Evolutionary conservation across 2,113 vertebrate genomes (phyloP).

Genomic region (Stigmatopora nigra): DNA sequence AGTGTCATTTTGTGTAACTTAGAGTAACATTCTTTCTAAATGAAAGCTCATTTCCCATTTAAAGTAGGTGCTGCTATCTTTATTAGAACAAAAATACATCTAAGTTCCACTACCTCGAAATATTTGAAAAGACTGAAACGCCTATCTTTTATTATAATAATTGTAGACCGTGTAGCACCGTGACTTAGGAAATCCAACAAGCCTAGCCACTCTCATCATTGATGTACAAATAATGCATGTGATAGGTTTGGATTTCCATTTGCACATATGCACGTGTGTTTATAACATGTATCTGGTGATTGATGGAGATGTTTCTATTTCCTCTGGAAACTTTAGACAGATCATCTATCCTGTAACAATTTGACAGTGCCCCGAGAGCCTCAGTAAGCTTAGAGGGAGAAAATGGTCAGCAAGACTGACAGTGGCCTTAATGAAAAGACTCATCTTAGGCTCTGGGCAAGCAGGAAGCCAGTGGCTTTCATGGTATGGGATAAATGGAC

Average conservation of each 20-base stretch:
- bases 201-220: constrained; percentile 1
- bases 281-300: constrained; percentile 53
- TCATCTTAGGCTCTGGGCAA: constrained; percentile 46
- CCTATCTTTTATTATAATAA: not conserved
- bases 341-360: constrained; percentile 74
- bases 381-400: constrained; percentile 35
- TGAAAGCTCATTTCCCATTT: not conserved
- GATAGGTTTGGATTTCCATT: constrained; percentile 26
- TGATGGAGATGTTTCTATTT: constrained; percentile 73
- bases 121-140: not conserved
- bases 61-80: not conserved
- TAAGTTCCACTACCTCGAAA: not conserved
- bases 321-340: constrained; percentile 64
- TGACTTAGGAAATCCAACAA: constrained; percentile 41
- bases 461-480: constrained; percentile 33
- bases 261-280: constrained; percentile 24
- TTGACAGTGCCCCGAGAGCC: constrained; percentile 60
- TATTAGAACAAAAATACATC: not conserved
- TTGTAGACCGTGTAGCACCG: constrained; percentile 10
- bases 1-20: too few relatives aligned
- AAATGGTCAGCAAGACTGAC: constrained; percentile 53
- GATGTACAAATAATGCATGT: constrained; percentile 17
- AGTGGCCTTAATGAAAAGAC: constrained; percentile 69
- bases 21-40: not conserved
- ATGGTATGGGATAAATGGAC: constrained; percentile 40